Conservation (phyloP, 2,888 invertebrate species). For the Apeira syringaria region DNA sequence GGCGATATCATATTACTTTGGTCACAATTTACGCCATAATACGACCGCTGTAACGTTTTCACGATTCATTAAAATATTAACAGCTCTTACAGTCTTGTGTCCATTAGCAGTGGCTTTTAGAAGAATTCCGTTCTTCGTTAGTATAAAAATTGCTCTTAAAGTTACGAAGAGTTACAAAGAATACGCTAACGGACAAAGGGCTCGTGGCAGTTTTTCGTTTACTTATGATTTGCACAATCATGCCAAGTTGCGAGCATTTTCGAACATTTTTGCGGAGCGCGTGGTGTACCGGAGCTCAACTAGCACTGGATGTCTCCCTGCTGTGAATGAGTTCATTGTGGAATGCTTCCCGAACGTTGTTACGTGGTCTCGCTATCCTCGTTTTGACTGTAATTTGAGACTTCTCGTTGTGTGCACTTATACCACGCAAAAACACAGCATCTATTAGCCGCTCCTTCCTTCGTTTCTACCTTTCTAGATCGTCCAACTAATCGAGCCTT, state of each 20-base stretch:
- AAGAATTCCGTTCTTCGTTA: not conserved
- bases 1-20: not conserved
- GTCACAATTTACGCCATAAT: not conserved
- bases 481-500: slow-evolving; percentile 74
- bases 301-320: slow-evolving; percentile 66
- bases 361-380: slow-evolving; percentile 56
- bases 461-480: slow-evolving; percentile 80
- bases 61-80: slow-evolving; percentile 8
- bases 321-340: slow-evolving; percentile 74
- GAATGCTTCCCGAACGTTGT: slow-evolving; percentile 69
- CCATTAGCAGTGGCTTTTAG: slow-evolving; percentile 19
- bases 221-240: slow-evolving; percentile 39
- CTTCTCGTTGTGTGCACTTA: slow-evolving; percentile 71
- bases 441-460: slow-evolving; percentile 81
- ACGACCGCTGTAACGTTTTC: slow-evolving; percentile 5
- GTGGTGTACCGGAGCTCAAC: slow-evolving; percentile 58
- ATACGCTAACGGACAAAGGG: slow-evolving; percentile 32
- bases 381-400: slow-evolving; percentile 49
- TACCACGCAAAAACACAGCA: slow-evolving; percentile 72
- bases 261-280: slow-evolving; percentile 68
- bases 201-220: slow-evolving; percentile 29
- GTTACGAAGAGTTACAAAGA: slow-evolving; percentile 7
- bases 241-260: slow-evolving; percentile 44
- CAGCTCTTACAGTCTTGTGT: slow-evolving; percentile 19
- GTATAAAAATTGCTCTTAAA: not conserved